These are phyloP conservation scores for Pyxicephalus adspersus DNA, from an alignment of 2,113 vertebrate species.

Conservation along the genomic window DNA sequence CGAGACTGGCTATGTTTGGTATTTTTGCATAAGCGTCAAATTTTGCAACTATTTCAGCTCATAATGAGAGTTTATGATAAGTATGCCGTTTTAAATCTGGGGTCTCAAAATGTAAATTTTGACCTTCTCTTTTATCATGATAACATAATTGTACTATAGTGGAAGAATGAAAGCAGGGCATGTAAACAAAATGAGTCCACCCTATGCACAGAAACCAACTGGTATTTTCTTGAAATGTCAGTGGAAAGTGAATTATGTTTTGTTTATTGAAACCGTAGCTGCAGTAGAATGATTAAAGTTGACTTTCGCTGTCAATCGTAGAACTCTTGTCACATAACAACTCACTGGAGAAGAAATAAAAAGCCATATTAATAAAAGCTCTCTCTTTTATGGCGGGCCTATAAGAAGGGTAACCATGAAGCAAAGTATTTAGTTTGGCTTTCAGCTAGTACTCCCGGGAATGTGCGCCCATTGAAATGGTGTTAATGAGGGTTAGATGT, in stretches of 20 bases:
- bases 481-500: conserved; percentile 56
- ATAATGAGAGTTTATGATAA: too few species aligned
- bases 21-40: too few species aligned
- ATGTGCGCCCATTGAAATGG: conserved; percentile 30
- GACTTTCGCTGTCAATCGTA: neutral
- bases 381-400: neutral
- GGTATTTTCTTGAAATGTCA: neutral
- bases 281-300: neutral
- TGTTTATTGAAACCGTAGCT: neutral
- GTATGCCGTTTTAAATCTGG: too few species aligned
- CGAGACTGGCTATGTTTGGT: too few species aligned
- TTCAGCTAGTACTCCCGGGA: conserved; percentile 14
- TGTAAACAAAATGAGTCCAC: neutral
- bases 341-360: conserved; percentile 8
- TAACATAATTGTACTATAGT: neutral
- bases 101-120: too few species aligned
- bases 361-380: neutral
- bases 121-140: too few species aligned
- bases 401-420: conserved; percentile 36
- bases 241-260: neutral
- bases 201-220: neutral
- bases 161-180: neutral
- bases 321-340: neutral
- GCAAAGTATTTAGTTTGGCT: conserved; percentile 49
- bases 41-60: too few species aligned